Evolutionary conservation across 2,113 vertebrate species (phyloP).

Genomic region (Esox niger): DNA sequence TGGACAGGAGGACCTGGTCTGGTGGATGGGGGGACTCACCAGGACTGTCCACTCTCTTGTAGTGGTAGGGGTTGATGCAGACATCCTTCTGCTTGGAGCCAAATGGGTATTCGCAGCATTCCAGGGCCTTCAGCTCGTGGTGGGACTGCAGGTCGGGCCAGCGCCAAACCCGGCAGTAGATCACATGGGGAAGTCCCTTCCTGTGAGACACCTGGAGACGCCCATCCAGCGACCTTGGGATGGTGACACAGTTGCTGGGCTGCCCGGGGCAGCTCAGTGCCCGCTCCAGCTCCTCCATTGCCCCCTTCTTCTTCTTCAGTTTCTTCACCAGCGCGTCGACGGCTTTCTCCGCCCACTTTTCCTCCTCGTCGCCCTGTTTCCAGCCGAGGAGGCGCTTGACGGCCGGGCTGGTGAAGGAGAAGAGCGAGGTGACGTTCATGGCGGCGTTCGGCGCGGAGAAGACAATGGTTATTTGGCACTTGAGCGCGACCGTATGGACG

Average conservation of each 20-base stretch:
- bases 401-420: conserved; percentile 96
- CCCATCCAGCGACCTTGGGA: conserved; percentile 92
- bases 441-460: conserved; percentile 29
- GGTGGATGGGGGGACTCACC: no score
- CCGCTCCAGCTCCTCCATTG: conserved; percentile 95
- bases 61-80: conserved; percentile 98
- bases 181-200: conserved; percentile 92
- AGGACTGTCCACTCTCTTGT: conserved; percentile 95
- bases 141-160: conserved; percentile 98
- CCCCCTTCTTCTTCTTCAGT: conserved; percentile 97
- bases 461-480: no score
- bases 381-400: conserved; percentile 95
- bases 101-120: conserved; percentile 96
- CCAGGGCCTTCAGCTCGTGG: conserved; percentile 94
- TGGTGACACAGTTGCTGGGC: conserved; percentile 94
- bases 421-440: conserved; percentile 97
- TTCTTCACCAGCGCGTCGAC: conserved; percentile 96
- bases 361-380: conserved; percentile 97
- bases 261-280: conserved; percentile 93
- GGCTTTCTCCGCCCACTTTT: conserved; percentile 97
- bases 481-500: no score
- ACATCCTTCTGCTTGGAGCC: conserved; percentile 98
- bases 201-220: conserved; percentile 94
- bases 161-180: conserved; percentile 96
- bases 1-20: neutral